phyloP scores from a whole-genome alignment of 2,888 invertebrate genomes.

The Drosophila tanythrix region DNA sequence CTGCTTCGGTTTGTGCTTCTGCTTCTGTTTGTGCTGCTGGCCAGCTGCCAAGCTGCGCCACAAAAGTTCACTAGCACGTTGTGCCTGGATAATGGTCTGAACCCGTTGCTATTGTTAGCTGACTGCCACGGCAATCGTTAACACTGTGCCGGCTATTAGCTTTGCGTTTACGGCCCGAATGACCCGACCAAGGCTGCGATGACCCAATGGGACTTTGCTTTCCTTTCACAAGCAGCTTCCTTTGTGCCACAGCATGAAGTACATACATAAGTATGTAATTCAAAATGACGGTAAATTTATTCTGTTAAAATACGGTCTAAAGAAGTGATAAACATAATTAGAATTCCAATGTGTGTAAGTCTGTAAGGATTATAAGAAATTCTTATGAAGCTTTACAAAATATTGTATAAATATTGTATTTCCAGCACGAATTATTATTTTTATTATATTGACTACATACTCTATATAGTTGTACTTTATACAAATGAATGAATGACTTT shows the following conservation, averaged over 20 bases:
- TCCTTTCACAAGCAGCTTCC: not conserved
- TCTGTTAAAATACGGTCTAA: not conserved
- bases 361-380: not conserved
- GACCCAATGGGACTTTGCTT: constrained; percentile 15
- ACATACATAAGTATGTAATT: not conserved
- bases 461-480: no score
- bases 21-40: constrained; percentile 38
- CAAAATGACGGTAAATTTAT: not conserved
- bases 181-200: constrained; percentile 12
- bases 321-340: not conserved
- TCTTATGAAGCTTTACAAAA: no score
- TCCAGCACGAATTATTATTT: no score
- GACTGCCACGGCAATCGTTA: constrained; percentile 47
- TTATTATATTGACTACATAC: not conserved
- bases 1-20: not conserved
- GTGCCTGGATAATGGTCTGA: constrained; percentile 13
- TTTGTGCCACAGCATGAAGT: not conserved
- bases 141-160: constrained; percentile 35
- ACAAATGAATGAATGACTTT: not conserved
- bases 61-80: constrained; percentile 55
- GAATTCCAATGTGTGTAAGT: not conserved
- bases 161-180: constrained; percentile 29
- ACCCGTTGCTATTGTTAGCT: constrained; percentile 20
- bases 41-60: constrained; percentile 45
- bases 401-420: no score